A percentile compares a stretch with the other conserved stretches of the same genome.
Conservation (phyloP, 2,888 invertebrate genomes). For the Cataglyphis albicans region DNA sequence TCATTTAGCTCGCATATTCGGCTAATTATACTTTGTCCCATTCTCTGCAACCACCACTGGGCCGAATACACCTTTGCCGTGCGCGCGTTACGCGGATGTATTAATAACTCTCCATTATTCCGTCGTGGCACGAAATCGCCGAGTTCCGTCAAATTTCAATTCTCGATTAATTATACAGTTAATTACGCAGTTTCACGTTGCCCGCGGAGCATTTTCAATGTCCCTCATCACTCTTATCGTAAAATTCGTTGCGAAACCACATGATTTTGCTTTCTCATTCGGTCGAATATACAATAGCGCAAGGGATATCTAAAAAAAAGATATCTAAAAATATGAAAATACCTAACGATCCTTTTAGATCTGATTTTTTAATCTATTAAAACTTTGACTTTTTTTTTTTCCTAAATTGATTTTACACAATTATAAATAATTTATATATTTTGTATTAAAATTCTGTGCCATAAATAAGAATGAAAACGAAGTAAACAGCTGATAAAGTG, state of each 20-base stretch:
- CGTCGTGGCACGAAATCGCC: constrained; percentile 22
- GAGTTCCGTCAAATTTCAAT: constrained; percentile 47
- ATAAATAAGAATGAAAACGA: not conserved
- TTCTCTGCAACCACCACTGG: constrained; percentile 17
- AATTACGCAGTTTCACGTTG: constrained; percentile 28
- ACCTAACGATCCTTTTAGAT: not conserved
- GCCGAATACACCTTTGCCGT: not conserved
- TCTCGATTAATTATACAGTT: constrained; percentile 50
- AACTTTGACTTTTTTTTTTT: not conserved
- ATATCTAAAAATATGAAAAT: not conserved
- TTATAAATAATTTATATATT: not conserved
- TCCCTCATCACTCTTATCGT: constrained; percentile 11
- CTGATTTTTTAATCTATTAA: not conserved
- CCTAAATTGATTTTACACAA: not conserved
- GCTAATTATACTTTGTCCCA: constrained; percentile 48
- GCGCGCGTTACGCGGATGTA: constrained; percentile 37
- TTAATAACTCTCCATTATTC: constrained; percentile 48
- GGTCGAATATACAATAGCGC: not conserved
- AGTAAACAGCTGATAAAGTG: not conserved
- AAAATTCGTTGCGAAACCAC: not conserved
- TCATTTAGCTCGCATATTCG: constrained; percentile 49
- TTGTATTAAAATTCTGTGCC: not conserved
- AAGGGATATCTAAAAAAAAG: not conserved
- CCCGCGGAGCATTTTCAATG: constrained; percentile 15
- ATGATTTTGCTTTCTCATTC: not conserved